These are phyloP conservation scores for Brachyptera putata DNA, from an alignment of 2,888 invertebrate genomes.

Conservation along the genomic window DNA sequence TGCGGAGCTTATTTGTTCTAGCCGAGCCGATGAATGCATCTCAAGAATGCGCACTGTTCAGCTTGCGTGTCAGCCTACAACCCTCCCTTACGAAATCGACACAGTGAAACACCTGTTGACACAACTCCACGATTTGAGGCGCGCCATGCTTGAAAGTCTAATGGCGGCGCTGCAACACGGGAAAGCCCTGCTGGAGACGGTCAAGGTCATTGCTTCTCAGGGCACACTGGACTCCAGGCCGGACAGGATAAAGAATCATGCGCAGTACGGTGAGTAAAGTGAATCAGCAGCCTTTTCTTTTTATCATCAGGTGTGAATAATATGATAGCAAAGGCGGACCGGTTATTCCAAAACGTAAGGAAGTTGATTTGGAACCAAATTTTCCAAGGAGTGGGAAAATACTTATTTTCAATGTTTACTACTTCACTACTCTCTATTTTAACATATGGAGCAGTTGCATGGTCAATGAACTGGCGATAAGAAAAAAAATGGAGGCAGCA, in stretches of 20 bases:
- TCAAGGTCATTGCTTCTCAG: conserved; percentile 68
- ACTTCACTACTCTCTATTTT: too few species aligned
- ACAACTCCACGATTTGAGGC: conserved; percentile 66
- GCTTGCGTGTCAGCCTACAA: conserved; percentile 60
- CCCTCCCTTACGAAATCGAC: conserved; percentile 67
- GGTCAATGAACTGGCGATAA: too few species aligned
- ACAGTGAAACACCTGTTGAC: conserved; percentile 64
- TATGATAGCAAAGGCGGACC: too few species aligned
- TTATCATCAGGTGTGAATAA: too few species aligned
- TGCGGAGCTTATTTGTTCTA: too few species aligned
- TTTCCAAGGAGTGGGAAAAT: too few species aligned
- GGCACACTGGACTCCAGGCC: conserved; percentile 73
- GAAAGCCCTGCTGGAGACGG: conserved; percentile 65
- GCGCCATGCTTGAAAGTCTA: conserved; percentile 67
- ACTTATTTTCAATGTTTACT: too few species aligned
- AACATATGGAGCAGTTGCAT: too few species aligned
- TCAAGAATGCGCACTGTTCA: conserved; percentile 65
- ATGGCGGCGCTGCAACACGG: conserved; percentile 79
- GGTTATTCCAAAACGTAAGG: too few species aligned
- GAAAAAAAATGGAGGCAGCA: too few species aligned
- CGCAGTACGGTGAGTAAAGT: conserved; percentile 45
- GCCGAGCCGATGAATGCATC: conserved; percentile 63
- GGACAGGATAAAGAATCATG: conserved; percentile 54
- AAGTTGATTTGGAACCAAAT: too few species aligned
- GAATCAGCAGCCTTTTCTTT: neutral